Evolutionary conservation across 1,140 invertebrate genomes (phyloP).

Genomic region (Anoplophora glabripennis): DNA sequence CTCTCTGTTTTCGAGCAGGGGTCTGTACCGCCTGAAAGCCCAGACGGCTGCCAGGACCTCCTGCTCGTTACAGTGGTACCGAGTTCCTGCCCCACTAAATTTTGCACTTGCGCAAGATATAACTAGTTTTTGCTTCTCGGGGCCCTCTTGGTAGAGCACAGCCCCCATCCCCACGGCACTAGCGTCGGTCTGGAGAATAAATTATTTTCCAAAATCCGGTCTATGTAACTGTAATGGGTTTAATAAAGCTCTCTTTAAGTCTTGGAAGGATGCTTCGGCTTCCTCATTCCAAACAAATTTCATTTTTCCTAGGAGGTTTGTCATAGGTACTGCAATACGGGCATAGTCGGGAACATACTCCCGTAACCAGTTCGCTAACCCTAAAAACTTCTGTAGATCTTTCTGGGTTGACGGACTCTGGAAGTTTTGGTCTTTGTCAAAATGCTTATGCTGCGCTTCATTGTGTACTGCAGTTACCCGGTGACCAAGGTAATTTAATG

Average conservation of each 20-base stretch:
- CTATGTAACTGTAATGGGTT: not conserved
- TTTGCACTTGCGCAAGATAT: conserved; percentile 19
- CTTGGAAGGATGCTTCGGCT: conserved; percentile 19
- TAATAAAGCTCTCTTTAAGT: conserved; percentile 20
- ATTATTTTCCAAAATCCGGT: conserved; percentile 3
- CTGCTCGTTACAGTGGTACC: conserved; percentile 17
- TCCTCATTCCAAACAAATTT: conserved; percentile 18
- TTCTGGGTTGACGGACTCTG: conserved; percentile 23
- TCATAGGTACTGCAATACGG: conserved; percentile 30
- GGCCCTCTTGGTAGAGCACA: conserved; percentile 20
- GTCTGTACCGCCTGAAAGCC: too few species aligned
- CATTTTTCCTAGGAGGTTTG: conserved; percentile 16
- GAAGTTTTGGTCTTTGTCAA: conserved; percentile 25
- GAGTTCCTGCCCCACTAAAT: conserved; percentile 1
- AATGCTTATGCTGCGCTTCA: conserved; percentile 28
- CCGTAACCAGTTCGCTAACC: conserved; percentile 31
- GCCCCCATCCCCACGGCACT: conserved; percentile 12
- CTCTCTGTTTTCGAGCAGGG: too few species aligned
- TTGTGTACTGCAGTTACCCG: conserved; percentile 23
- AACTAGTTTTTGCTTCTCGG: not conserved
- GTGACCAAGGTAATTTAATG: conserved; percentile 37
- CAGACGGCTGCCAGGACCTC: too few species aligned
- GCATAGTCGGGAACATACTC: conserved; percentile 26
- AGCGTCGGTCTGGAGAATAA: conserved; percentile 21
- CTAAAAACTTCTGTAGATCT: conserved; percentile 32